A percentile compares a stretch with the other conserved stretches of the same genome.
phyloP scores from a whole-genome alignment of 2,888 invertebrate genomes.

The Apoderus coryli region DNA sequence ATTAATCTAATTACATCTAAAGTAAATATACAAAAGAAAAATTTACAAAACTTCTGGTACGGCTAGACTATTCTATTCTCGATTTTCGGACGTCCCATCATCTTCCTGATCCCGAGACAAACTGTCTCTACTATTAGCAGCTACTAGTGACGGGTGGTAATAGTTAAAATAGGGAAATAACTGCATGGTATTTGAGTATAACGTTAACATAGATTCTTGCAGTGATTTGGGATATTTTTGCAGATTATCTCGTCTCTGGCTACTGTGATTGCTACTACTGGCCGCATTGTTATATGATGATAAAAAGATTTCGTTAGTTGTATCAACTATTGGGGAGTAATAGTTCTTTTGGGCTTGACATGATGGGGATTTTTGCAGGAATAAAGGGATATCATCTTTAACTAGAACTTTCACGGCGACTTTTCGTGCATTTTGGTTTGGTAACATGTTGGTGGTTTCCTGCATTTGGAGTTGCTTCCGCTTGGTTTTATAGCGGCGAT shows the following conservation, averaged over 20 bases:
- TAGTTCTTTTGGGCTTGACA: slow-evolving; percentile 25
- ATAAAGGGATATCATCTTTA: slow-evolving; percentile 58
- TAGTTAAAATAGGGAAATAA: slow-evolving; percentile 34
- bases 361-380: slow-evolving; percentile 24
- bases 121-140: too few relatives aligned
- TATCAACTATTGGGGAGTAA: slow-evolving; percentile 29
- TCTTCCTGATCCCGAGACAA: slow-evolving; percentile 25
- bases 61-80: too few relatives aligned
- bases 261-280: too few relatives aligned
- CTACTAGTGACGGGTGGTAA: slow-evolving; percentile 29
- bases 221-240: slow-evolving; percentile 30
- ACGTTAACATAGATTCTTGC: slow-evolving; percentile 32
- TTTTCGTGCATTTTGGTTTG: slow-evolving; percentile 58
- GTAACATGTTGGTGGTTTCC: slow-evolving; percentile 45
- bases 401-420: slow-evolving; percentile 88
- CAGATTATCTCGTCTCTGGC: too few relatives aligned
- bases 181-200: slow-evolving; percentile 31
- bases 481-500: slow-evolving; percentile 73
- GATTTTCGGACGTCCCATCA: slow-evolving; percentile 16
- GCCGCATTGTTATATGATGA: too few relatives aligned
- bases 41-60: too few relatives aligned
- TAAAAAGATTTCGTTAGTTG: slow-evolving; percentile 24
- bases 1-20: too few relatives aligned
- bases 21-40: too few relatives aligned
- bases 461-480: slow-evolving; percentile 82